A percentile compares a stretch with the other conserved stretches of the same genome.
Evolutionary conservation across 2,888 invertebrate genomes (phyloP).

Genomic region (Rambutsinella grinnellia): DNA sequence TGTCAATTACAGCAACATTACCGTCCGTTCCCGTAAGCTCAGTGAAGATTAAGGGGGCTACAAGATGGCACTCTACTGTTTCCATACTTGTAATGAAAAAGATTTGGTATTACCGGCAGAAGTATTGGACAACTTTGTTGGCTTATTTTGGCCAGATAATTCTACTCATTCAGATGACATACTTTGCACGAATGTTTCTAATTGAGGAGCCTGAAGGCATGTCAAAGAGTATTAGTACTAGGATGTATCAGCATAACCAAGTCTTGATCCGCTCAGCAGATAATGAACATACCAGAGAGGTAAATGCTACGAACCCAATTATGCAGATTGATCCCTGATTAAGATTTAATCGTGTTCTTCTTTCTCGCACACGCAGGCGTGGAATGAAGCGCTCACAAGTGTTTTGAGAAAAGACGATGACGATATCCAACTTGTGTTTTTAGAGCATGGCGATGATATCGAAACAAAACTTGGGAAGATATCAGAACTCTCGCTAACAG

Average conservation of each 20-base stretch:
- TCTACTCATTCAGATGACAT: constrained; percentile 7
- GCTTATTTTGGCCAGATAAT: constrained; percentile 41
- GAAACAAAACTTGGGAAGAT: constrained; percentile 7
- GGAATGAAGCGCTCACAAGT: constrained; percentile 17
- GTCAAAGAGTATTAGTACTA: constrained; percentile 1
- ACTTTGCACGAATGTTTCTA: constrained; percentile 19
- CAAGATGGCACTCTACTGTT: neutral
- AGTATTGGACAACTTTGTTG: constrained; percentile 16
- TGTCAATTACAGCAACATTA: neutral
- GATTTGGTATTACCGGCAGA: constrained; percentile 47
- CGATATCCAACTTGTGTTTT: neutral
- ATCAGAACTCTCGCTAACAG: constrained; percentile 11
- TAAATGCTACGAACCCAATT: neutral
- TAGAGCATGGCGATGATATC: constrained; percentile 6
- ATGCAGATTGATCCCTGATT: neutral
- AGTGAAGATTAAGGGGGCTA: neutral
- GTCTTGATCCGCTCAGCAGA: constrained; percentile 32
- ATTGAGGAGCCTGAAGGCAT: constrained; percentile 32
- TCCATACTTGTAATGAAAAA: constrained; percentile 24
- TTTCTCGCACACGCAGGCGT: constrained; percentile 3
- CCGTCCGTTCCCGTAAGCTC: neutral
- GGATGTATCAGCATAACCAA: constrained; percentile 25
- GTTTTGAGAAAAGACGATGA: constrained; percentile 10
- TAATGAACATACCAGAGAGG: constrained; percentile 25
- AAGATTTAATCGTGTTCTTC: neutral